phyloP scores from a whole-genome alignment of 2,888 invertebrate species.

The Druceiella hillmani region DNA sequence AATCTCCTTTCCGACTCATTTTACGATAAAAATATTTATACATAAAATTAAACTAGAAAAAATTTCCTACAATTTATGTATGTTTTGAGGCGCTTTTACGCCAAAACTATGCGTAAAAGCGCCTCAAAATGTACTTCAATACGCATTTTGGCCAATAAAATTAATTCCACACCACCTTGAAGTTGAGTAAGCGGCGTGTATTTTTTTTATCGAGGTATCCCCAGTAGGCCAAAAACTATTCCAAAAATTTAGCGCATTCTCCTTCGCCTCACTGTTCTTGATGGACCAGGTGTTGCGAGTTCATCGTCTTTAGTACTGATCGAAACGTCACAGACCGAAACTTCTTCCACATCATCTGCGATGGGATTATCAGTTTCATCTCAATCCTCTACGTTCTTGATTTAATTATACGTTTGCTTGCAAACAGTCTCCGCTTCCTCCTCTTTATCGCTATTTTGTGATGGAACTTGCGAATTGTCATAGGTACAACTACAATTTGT shows the following conservation, averaged over 20 bases:
- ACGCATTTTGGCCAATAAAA: neutral
- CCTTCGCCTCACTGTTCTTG: too few relatives aligned
- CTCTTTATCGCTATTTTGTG: too few relatives aligned
- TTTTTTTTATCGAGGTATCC: neutral
- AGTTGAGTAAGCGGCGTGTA: neutral
- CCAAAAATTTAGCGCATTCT: too few relatives aligned
- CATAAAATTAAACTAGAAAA: neutral
- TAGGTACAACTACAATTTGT: too few relatives aligned
- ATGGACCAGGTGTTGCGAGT: too few relatives aligned
- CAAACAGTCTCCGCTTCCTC: too few relatives aligned
- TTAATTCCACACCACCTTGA: neutral
- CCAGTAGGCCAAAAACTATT: too few relatives aligned
- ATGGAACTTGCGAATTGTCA: too few relatives aligned
- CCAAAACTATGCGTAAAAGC: too few relatives aligned
- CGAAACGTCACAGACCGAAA: neutral
- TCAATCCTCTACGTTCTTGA: neutral
- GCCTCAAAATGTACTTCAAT: neutral
- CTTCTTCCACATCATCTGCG: constrained; percentile 1
- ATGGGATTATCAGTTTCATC: neutral
- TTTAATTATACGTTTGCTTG: neutral
- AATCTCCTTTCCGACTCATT: too few relatives aligned
- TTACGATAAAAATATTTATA: too few relatives aligned
- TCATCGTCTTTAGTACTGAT: too few relatives aligned
- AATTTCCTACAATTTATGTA: neutral
- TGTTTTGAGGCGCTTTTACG: neutral